Percentiles rank a stretch among this genome's conserved stretches.
Evolutionary conservation across 2,888 invertebrate genomes (phyloP).

Genomic region (Agrotis clavis): DNA sequence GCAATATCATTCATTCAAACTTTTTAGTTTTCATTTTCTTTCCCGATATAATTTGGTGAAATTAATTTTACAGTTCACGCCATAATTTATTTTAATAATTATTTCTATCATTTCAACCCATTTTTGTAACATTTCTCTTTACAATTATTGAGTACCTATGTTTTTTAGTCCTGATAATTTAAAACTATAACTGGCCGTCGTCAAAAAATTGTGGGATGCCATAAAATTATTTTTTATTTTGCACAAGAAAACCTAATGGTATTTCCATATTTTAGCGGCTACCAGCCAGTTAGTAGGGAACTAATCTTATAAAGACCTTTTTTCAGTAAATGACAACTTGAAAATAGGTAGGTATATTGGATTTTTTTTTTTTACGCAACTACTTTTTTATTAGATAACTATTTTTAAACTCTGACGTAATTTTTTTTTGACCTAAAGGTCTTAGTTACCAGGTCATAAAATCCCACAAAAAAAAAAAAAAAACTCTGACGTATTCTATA

Average conservation of each 20-base stretch:
- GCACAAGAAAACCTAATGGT: neutral
- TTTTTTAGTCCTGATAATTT: neutral
- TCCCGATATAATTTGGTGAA: neutral
- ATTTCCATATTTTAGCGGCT: neutral
- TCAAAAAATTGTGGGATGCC: neutral
- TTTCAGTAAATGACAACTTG: neutral
- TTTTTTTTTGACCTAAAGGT: no score
- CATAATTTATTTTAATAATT: neutral
- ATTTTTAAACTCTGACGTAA: no score
- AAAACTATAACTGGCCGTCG: neutral
- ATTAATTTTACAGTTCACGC: neutral
- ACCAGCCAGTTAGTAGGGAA: constrained; percentile 3
- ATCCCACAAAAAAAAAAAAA: no score
- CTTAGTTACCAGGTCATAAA: no score
- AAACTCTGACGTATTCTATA: no score
- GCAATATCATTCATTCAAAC: neutral
- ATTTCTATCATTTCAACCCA: no score
- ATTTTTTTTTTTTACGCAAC: neutral
- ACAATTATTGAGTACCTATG: no score
- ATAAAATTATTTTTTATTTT: neutral
- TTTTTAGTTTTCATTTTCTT: neutral
- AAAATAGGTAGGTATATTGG: neutral
- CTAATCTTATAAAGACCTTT: neutral
- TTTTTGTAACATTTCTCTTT: no score
- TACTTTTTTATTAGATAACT: neutral